These are phyloP conservation scores for Galeopterus variegatus DNA, from an alignment of 2,113 vertebrate species.

Conservation along the genomic window DNA sequence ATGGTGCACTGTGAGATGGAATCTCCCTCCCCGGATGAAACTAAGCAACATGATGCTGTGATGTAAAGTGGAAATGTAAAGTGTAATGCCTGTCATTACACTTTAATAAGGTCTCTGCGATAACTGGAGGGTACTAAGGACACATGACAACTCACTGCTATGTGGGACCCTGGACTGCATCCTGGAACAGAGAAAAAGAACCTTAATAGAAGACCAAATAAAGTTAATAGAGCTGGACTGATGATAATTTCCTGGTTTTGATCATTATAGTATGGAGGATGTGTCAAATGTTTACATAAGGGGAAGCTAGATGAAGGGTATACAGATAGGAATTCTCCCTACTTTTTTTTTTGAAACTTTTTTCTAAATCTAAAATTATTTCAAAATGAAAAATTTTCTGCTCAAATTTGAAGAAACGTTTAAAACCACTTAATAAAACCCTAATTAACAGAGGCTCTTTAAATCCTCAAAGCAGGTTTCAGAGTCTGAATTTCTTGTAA, in stretches of 20 bases:
- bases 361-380: slow-evolving; percentile 33
- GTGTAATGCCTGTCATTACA: too few species aligned
- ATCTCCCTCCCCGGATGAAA: neutral
- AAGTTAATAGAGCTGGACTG: neutral
- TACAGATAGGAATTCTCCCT: neutral
- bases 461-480: neutral
- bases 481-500: neutral
- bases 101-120: neutral
- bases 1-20: accelerated
- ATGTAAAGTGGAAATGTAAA: neutral
- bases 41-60: neutral
- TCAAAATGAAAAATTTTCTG: slow-evolving; percentile 11
- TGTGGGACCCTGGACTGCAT: too few species aligned
- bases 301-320: neutral
- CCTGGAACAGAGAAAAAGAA: neutral
- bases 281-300: neutral
- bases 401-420: neutral
- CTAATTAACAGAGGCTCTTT: neutral
- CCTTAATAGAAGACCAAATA: neutral
- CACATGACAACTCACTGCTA: neutral
- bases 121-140: neutral
- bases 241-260: neutral
- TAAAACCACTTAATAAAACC: neutral
- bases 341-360: neutral
- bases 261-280: neutral